Percentiles rank a stretch among this genome's conserved stretches.
phyloP scores from a whole-genome alignment of 1,140 invertebrate species.

The Schlechtendalia chinensis region DNA sequence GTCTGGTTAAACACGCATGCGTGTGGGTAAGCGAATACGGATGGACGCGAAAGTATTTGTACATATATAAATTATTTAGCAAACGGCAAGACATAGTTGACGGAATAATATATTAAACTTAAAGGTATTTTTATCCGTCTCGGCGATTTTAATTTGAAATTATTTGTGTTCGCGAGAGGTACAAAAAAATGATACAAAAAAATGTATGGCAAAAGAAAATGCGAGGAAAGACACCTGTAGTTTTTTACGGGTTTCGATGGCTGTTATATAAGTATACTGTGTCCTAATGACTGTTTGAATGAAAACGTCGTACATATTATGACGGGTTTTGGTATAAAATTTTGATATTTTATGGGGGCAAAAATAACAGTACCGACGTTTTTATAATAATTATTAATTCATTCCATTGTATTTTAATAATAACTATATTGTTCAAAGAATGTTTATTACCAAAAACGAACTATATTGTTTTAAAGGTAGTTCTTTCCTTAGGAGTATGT shows the following conservation, averaged over 20 bases:
- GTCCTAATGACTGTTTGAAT: neutral
- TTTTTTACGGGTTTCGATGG: constrained; percentile 8
- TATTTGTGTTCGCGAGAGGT: too few species aligned
- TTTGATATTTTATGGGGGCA: too few species aligned
- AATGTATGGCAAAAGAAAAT: neutral
- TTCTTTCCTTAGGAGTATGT: too few species aligned
- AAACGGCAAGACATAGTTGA: neutral
- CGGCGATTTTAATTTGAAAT: constrained; percentile 25
- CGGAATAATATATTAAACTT: neutral
- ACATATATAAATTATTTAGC: neutral
- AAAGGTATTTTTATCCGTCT: neutral
- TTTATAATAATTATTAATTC: too few species aligned
- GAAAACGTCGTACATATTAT: neutral
- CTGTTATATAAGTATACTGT: neutral
- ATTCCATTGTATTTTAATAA: too few species aligned
- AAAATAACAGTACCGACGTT: too few species aligned
- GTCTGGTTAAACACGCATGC: neutral
- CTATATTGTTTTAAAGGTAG: too few species aligned
- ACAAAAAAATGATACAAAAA: too few species aligned
- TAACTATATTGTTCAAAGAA: too few species aligned
- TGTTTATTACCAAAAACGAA: too few species aligned
- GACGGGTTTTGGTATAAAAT: too few species aligned
- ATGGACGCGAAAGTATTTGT: neutral
- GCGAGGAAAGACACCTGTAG: constrained; percentile 2
- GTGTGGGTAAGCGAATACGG: too few species aligned